Base-by-base conservation (phyloP, 2,797 vertebrate genomes). In the Platalea minor region DNA sequence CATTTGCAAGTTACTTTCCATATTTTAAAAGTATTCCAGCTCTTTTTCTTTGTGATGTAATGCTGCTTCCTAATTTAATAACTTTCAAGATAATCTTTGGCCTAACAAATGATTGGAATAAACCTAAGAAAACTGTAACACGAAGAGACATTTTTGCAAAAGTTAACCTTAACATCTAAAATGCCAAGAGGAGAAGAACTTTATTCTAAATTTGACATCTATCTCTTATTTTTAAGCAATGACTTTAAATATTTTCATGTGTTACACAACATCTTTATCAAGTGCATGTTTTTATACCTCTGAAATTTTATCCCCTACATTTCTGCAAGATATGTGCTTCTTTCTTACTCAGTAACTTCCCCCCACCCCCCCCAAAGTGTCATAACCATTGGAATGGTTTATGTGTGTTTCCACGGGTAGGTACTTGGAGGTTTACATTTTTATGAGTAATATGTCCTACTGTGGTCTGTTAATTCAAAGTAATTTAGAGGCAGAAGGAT, bases 1-100 rank as follows among this genome's bases (percentile, higher is more conserved):
- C 25, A 28, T 85, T 89, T 85, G 67, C 59, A 73, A 61, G 17
- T 61, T 72, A 39, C 17, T 85, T 88, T 85, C 37, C 10, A 1
- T 73, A 83, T 76, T 90, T 67, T 63, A 54, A 39, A 79, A 79
- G 31, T 41, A 31, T 86, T 86, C 31, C 51, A 57, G 51, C 17
- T 67, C 16, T 87, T 92, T 88, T 78, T 64, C 37, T 94, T 93
- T 76, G 43, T 75, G 88, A 79, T 85, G 29, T 60, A 82, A 65
- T 76, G 5, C 45, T 75, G 15, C 57, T 96, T 95, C 67, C 54
- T 96, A 57, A 72, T 68, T 78, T 48, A 78, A 70, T 84, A 89
- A 75, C 31, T 89, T 81, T 43, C 21, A 72, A 64, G 87, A 60
- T 77, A 84, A 51, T 77, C 14, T 78, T 89, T 93, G 63, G 17